Evolutionary conservation across 2,797 vertebrate genomes (phyloP), one percentile per base, ranked within the genome.

Genomic region (Galaxias olidus): DNA sequence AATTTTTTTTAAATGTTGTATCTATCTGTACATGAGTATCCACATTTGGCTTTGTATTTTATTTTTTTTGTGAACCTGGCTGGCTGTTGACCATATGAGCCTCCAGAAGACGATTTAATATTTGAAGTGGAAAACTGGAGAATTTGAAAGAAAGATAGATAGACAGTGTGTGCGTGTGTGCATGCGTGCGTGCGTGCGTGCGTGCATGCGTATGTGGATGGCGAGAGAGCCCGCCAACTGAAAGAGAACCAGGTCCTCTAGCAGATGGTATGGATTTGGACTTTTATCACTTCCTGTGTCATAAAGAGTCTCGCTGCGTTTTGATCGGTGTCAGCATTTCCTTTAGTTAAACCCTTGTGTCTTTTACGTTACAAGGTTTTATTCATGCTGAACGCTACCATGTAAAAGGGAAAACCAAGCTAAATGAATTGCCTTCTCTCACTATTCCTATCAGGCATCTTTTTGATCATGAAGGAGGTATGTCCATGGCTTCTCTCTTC

Each of bases 261-360:
- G 79, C 89, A 92, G 84, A 89, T 92, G 90, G 91, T 76, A 81
- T 85, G 43, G 63, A 86, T 91, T 91, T 90, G 64, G 78, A 85
- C 72, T 89, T 91, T 91, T 90, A 91, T 88, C 79, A 89, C 88
- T 90, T 91, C 89, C 89, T 83, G 85, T 65, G 75, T 82, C 76
- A 78, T 90, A 88, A 90, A 84, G 73, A 76, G 79, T 83, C 73
- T 68, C 46, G 30, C 15, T 49, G 30, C 15, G 12, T 66, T 87
- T 90, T 86, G 72, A 88, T 88, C 80, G 65, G 54, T 71, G 82
- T 87, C 80, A 91, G 84, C 84, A 58, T 84, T 88, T 87, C 71
- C 80, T 66, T 59, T 59, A 47, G 47, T 66, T 50, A 68, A 64
- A 65, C 77, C 71, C 78, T 84, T 70, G 76, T 69, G 69, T 60